Base-by-base conservation (phyloP, 2,888 invertebrate genomes). In the Matsumyia berberina region DNA sequence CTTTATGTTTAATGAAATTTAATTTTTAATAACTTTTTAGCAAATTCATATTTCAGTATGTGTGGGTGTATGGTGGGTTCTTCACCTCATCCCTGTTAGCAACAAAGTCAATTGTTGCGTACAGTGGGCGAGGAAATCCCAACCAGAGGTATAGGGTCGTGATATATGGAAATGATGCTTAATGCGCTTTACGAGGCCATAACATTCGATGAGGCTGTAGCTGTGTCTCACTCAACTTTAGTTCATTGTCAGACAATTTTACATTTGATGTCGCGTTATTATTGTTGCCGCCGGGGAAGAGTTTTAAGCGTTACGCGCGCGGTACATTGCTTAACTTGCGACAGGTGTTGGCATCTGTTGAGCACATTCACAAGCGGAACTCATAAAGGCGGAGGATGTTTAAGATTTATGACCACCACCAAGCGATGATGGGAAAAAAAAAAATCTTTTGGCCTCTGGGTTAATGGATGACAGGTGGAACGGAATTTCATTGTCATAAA, bases 1-100 rank as follows among this genome's bases (percentile, higher is more conserved):
- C 78, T 73, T 79, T 79, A 79, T 69, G 79, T 78, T 74, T 83
- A 78, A 83, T 83, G 83, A 83, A 83, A 83, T 83, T 83, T 83
- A 83, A 83, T 83, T 83, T 83, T 83, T 83, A 83, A 83, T 83
- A 83, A 83, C 83, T 79, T 69, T 69, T 80, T 51, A 53, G 67
- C 51, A 58, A 44, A 60, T 60, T 77, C 67, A 69, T 53, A 66
- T 58, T 76, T 66, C 8, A 57, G 46, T 46, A 31, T 29, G 12
- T 0, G 31, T 12, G 31, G 39, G 6, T 4, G 42, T n/a, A n/a
- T n/a, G n/a, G n/a, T n/a, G n/a, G n/a, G n/a, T 19, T 8, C 51
- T 2, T 29, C 19, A 9, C 11, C 2, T 35, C n/a, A 6, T 33
- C 0, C 46, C 31, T 17, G 6, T 3, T 24, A 35, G 55, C 67